Base-by-base conservation (phyloP, 2,113 vertebrate genomes). In the Irena cyanogastra region DNA sequence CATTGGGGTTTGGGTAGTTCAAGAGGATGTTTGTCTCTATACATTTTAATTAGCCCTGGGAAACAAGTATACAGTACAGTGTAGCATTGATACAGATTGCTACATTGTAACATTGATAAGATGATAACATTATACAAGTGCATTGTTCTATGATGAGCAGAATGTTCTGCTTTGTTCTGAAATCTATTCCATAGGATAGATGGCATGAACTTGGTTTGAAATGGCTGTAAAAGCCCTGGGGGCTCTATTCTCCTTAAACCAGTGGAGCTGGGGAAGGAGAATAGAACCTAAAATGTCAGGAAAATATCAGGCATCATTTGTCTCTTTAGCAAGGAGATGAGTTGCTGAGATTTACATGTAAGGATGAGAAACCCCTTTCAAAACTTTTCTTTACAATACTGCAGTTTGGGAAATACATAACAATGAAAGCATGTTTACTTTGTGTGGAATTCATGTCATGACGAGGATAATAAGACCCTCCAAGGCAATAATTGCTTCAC, bases 401-500 rank as follows among this genome's bases (percentile, higher is more conserved):
- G 63, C 79, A 94, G 33, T 78, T 90, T 97, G 78, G 95, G 90
- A 96, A 96, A 96, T 93, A 90, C 21, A 59, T 59, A 92, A 90
- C 84, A 97, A 84, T 84, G 88, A 95, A 95, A 54, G 68, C 86
- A 84, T 97, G 89, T 97, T 98, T 98, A 90, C 85, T 97, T 96
- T 97, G 87, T 94, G 83, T 94, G 56, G 96, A 97, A 97, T 97
- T 97, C 96, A 95, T 95, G 95, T 90, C 83, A 91, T 95, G 90
- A 93, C 91, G 97, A 97, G 80, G 86, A 97, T 97, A 98, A 97
- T 97, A 98, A 97, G 92, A 95, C 69, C 93, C 95, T 97, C 94
- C 87, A 97, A 97, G 93, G 95, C 96, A 98, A 97, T 98, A 98
- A 98, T 97, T 98, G 96, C 90, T 95, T 97, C 96, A 76, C 92